These are phyloP conservation scores for Ericerus pela DNA, from an alignment of 1,140 invertebrate species.

Conservation along the genomic window DNA sequence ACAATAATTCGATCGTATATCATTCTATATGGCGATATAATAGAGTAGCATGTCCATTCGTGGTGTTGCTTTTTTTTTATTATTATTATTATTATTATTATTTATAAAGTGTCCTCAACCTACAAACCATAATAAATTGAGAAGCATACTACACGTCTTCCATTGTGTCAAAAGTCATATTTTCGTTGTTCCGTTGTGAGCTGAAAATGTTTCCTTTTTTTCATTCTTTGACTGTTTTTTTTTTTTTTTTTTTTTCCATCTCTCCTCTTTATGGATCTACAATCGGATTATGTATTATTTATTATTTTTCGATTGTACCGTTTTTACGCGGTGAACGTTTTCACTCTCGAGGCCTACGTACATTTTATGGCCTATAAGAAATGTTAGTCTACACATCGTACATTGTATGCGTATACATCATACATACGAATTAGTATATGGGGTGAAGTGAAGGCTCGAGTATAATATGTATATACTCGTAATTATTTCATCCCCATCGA, in stretches of 20 bases:
- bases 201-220: too few relatives aligned
- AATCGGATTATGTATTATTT: slow-evolving; percentile 11
- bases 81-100: too few relatives aligned
- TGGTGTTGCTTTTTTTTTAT: slow-evolving; percentile 8
- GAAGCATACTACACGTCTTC: slow-evolving; percentile 10
- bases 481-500: too few relatives aligned
- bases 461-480: too few relatives aligned
- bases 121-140: slow-evolving; percentile 11
- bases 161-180: slow-evolving; percentile 11
- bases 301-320: slow-evolving; percentile 2
- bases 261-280: not conserved
- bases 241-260: too few relatives aligned
- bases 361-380: too few relatives aligned
- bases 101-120: slow-evolving; percentile 12
- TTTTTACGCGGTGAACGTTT: not conserved
- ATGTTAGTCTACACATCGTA: too few relatives aligned
- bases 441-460: not conserved
- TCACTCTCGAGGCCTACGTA: too few relatives aligned
- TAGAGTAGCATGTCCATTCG: slow-evolving; percentile 5
- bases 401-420: too few relatives aligned
- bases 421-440: not conserved
- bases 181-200: not conserved
- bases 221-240: too few relatives aligned
- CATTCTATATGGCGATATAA: slow-evolving; percentile 10
- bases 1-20: slow-evolving; percentile 10